Percentiles rank a stretch among this genome's conserved stretches.
These are phyloP conservation scores for Stictocephala bisonia DNA, from an alignment of 2,888 invertebrate genomes.

Conservation along the genomic window DNA sequence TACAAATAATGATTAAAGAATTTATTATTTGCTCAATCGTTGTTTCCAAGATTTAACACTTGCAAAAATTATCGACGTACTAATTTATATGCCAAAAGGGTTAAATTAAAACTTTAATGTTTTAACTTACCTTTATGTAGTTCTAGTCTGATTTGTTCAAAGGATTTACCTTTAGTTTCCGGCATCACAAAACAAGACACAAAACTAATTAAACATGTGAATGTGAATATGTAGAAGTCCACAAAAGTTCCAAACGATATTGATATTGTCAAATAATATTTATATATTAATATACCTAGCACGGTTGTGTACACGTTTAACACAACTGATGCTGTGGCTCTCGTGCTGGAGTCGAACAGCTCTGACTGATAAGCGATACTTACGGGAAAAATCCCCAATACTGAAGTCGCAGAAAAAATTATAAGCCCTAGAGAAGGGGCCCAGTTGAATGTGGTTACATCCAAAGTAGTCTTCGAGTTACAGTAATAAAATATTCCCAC, in stretches of 20 bases:
- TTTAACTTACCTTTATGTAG: too few species aligned
- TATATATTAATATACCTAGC: background rate
- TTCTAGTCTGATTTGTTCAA: slow-evolving; percentile 18
- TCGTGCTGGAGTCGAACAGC: slow-evolving; percentile 9
- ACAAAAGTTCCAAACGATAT: slow-evolving; percentile 5
- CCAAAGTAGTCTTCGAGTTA: background rate
- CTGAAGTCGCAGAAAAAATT: background rate
- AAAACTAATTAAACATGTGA: background rate
- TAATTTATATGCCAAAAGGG: too few species aligned
- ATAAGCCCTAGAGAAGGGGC: background rate
- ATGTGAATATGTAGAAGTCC: background rate
- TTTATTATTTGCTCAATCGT: too few species aligned
- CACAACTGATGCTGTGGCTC: slow-evolving; percentile 14
- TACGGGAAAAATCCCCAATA: slow-evolving; percentile 32
- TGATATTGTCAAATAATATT: slow-evolving; percentile 14
- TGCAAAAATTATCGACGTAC: too few species aligned
- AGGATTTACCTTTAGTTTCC: slow-evolving; percentile 37
- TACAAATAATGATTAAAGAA: too few species aligned
- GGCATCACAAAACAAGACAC: slow-evolving; percentile 14
- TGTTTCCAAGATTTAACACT: too few species aligned
- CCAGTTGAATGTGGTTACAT: background rate
- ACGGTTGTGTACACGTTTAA: slow-evolving; percentile 9
- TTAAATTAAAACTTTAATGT: too few species aligned
- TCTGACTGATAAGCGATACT: slow-evolving; percentile 11
- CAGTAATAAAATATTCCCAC: background rate